Evolutionary conservation across 2,888 invertebrate genomes (phyloP), one percentile per base, ranked within the genome.

Genomic region (Chrysopilus asiliformis): DNA sequence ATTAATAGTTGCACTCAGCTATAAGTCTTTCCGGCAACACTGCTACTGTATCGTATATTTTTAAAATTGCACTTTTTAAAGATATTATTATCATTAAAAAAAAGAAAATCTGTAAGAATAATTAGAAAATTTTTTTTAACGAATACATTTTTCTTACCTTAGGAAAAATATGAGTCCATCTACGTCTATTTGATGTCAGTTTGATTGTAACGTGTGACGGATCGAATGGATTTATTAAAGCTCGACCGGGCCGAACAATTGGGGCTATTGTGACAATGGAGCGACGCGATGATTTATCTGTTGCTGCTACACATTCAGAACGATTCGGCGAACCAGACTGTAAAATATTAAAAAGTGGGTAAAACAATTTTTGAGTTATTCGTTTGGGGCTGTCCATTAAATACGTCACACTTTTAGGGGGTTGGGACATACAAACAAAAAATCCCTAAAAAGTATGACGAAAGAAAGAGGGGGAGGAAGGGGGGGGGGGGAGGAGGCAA

Each of bases 111-210:
- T 38, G 27, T 17, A 31, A 35, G 24, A 29, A 28, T 30, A 40
- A 37, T 22, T 22, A 22, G 10, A 8, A 8, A 20, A 18, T n/a
- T 9, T 4, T 40, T 17, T 22, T 17, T 10, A 37, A 17, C 24
- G 12, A 37, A 37, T 34, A 16, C 28, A 27, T 31, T 12, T 29
- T 15, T 16, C 28, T 22, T 44, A 54, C 56, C 46, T 87, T 86
- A 3, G 97, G 97, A 61, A 98, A 98, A 51, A 95, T 95, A 60
- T 98, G 97, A 1, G 94, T 94, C 98, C 98, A 98, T 38, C 97
- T 72, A 20, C 95, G 68, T 32, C 95, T 70, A 60, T 94, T 94
- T 34, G 94, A 93, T 1, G 94, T 95, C 31, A 93, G 66, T 61
- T 94, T 94, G 46, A 94, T 91, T 20, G 91, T 90, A 37, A 97